A percentile compares a stretch with the other conserved stretches of the same genome.
Conservation (phyloP, 2,113 vertebrate genomes). For the Agapornis roseicollis region DNA sequence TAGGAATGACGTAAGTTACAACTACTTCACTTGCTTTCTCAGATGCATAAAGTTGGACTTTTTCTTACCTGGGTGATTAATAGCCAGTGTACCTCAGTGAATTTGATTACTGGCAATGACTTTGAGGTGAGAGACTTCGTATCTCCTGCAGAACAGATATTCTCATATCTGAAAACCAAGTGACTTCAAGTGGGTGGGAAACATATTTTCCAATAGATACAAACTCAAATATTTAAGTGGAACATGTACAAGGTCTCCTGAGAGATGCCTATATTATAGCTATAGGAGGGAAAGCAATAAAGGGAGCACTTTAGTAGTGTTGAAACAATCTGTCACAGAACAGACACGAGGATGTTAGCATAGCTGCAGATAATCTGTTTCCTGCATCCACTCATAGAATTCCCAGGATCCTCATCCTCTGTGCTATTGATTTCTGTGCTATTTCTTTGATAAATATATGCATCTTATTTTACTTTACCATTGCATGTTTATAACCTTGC, state of each 20-base stretch:
- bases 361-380: not conserved
- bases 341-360: not conserved
- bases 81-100: not conserved
- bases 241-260: not conserved
- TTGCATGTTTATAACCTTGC: not conserved
- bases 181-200: not conserved
- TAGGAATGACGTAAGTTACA: not conserved
- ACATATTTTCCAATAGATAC: not conserved
- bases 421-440: not conserved
- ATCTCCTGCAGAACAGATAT: not conserved
- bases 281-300: conserved; percentile 16
- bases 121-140: not conserved
- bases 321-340: conserved; percentile 3
- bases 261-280: conserved; percentile 9
- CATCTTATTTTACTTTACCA: not conserved
- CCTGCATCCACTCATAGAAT: not conserved
- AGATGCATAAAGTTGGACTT: accelerated
- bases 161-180: not conserved
- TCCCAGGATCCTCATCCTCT: not conserved
- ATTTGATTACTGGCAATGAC: not conserved
- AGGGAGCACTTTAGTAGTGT: not conserved
- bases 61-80: not conserved
- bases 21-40: not conserved
- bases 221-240: not conserved
- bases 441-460: not conserved